Base-by-base conservation (phyloP, 2,113 vertebrate genomes). In the Arvicanthis niloticus region DNA sequence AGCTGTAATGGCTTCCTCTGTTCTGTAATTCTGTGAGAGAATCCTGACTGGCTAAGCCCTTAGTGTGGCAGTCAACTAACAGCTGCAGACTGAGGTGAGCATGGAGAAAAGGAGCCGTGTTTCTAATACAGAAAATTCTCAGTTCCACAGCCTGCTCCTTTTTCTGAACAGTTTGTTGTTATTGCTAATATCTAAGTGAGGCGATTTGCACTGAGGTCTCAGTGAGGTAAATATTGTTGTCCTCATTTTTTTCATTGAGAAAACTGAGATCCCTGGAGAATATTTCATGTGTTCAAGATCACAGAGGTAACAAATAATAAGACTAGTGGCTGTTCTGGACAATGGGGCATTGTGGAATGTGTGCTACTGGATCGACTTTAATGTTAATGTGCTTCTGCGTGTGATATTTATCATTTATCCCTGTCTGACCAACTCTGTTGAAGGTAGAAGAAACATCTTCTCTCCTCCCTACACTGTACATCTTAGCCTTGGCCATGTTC, bases 401-500 rank as follows among this genome's bases (percentile, higher is more conserved):
- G 76, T 11, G 19, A 8, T 73, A 92, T 42, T 24, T 67, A 77
- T 60, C 78, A 78, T 11, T 40, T 89, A 40, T n/a, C 88, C 65
- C 45, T 81, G 73, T n/a, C n/a, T 93, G 34, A 62, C 68, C 85
- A 70, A 51, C 73, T 95, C n/a, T 12, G 40, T 37, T n/a, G 6
- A 26, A 4, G n/a, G 29, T 42, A 37, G 77, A 76, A 80, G 31
- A n/a, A 65, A 91, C 31, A 40, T 81, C 93, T 78, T 89, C 73
- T 93, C 58, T 17, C 88, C 31, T 92, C 24, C n/a, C 3, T 34
- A 2, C 16, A 4, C 2, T 72, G 42, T 31, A 8, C 34, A n/a
- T 68, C 58, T 87, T 45, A 89, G 85, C 88, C 78, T 77, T 0
- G 2, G 92, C 80, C 91, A 89, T 84, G 82, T 48, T 95, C 95